Base-by-base conservation (phyloP, 2,888 invertebrate genomes). In the Trachelus iudaicus region DNA sequence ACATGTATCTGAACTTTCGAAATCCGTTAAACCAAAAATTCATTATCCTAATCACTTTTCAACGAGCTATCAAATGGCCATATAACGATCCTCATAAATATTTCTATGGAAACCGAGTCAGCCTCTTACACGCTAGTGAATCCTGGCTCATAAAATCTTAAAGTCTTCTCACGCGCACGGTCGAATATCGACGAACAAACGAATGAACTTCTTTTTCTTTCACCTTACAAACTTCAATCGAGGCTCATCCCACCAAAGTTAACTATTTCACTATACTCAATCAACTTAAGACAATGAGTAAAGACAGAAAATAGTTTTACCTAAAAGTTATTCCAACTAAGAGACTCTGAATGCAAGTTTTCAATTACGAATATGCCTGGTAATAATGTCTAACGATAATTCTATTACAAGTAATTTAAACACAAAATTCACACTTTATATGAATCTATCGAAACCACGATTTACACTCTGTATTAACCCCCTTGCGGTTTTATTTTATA, bases 41-140 rank as follows among this genome's bases (percentile, higher is more conserved):
- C 73, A 73, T 56, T 69, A 35, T 34, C 75, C 33, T 69, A 75
- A 77, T 40, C 40, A 77, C 75, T 77, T 77, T 71, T 34, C 68
- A 75, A 77, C 74, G 71, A 77, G 40, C 77, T 31, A 77, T 75
- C 69, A 75, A 75, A 77, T 75, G 69, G 74, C 73, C 34, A 76
- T 75, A 69, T 69, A 77, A 34, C 34, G 9, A n/a, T 75, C 75
- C 75, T 69, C 75, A 71, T 77, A 77, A 75, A 77, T 77, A 77
- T 77, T 75, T 77, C 35, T 77, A 56, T 71, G 75, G 37, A 30
- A 71, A 69, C 69, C 75, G 23, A 56, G 9, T 23, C 56, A 6
- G 75, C 75, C 75, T 71, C 34, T 75, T 75, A 30, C 56, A 13
- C 56, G 56, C 71, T 69, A 69, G 71, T 77, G 77, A 68, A 56